Base-by-base conservation (phyloP, 2,888 invertebrate species). In the Cosmopolites sordidus region DNA sequence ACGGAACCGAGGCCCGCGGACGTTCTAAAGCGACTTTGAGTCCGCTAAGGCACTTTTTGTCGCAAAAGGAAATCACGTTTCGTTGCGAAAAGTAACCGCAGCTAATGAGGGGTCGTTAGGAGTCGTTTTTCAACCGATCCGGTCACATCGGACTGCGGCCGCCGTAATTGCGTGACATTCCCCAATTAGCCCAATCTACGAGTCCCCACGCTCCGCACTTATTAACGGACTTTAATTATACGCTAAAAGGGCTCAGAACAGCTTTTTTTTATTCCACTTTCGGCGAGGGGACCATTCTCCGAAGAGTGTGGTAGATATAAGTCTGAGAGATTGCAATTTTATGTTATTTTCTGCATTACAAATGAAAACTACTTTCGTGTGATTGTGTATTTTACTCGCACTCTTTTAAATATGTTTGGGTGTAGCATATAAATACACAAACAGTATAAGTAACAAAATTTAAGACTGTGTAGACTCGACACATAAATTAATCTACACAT, bases 121-220 rank as follows among this genome's bases (percentile, higher is more conserved):
- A 49, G 49, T 50, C 56, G 56, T 56, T 56, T 56, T 56, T 56
- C 56, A 56, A 49, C 39, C 52, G 48, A 49, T 44, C 47, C 44
- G 46, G 51, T 51, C 42, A 37, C 51, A 51, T 41, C 45, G 47
- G 54, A 50, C 48, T 47, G 44, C 48, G 48, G 42, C 54, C 56
- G 54, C 61, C 55, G 66, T 66, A 69, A 69, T 69, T 69, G 65
- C 66, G 64, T 66, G 65, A 64, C 66, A 61, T 67, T 66, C 62
- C 58, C 66, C 68, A 68, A 69, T 69, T 69, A 69, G 66, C 64
- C 58, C 67, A 69, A 69, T 69, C 67, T 66, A 60, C 48, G 58
- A 57, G 62, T 64, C 61, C 61, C 66, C 68, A 67, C 65, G 65
- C 63, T 61, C 22, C 60, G 55, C 64, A 63, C 62, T 67, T 68